Base-by-base conservation (phyloP, 2,797 vertebrate genomes). In the Rhyacichthys aspro region DNA sequence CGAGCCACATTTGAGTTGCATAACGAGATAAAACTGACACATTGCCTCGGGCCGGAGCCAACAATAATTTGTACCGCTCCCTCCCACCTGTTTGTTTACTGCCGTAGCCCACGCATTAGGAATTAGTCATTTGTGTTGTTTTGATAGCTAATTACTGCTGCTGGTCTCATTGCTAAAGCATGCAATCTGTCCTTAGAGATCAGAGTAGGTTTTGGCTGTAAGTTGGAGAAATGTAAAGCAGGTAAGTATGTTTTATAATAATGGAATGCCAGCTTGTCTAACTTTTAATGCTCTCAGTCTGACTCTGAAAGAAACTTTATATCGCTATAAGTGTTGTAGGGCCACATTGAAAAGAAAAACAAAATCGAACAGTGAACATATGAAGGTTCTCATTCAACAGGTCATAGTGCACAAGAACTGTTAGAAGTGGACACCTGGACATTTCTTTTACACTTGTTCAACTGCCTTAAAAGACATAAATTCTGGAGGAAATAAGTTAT, bases 121-220 rank as follows among this genome's bases (percentile, higher is more conserved):
- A 65, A 84, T 88, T 80, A 86, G 85, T 88, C 83, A 87, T 76
- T 84, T 79, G 81, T 83, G 87, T 84, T 84, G 86, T 81, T 87
- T 86, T 78, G 70, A 78, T 72, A 74, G 77, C 84, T 76, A 72
- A 78, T 88, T 81, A 68, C 80, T 83, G 78, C 76, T 67, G 38
- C 66, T 80, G 83, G 61, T 78, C 70, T 70, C 65, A 70, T 28
- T 74, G 77, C 87, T 90, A 81, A 87, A 90, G 80, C 79, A 67
- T 83, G 78, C 72, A 83, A 80, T 90, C 85, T 91, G 84, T 90
- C 80, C 86, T 75, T 85, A 75, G 89, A 91, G 85, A 81, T 88
- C 82, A 83, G 80, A 71, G 72, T 69, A 76, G 80, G 79, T 57
- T 76, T 80, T 78, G 68, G 75, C 75, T 77, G 79, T 70, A 73